These are phyloP conservation scores for Agrochola lota DNA, from an alignment of 2,888 invertebrate species.

Conservation along the genomic window DNA sequence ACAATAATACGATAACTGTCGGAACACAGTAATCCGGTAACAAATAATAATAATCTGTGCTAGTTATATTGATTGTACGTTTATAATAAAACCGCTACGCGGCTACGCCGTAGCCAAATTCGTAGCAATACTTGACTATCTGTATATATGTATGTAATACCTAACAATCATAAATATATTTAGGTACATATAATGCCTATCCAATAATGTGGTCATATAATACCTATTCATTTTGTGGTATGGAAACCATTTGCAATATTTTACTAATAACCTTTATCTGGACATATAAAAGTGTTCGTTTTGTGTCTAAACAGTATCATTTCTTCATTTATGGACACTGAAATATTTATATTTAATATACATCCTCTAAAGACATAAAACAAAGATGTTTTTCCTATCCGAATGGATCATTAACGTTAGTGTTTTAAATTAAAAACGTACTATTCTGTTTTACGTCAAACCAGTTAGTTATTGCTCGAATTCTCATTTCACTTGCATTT, in stretches of 20 bases:
- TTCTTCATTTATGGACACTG: not conserved
- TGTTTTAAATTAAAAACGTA: slow-evolving; percentile 25
- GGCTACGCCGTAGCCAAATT: slow-evolving; percentile 28
- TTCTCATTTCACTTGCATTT: slow-evolving; percentile 38
- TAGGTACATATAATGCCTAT: not conserved
- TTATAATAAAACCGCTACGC: slow-evolving; percentile 51
- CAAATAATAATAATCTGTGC: slow-evolving; percentile 46
- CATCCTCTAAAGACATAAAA: not conserved
- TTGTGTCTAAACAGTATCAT: not conserved
- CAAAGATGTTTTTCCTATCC: not conserved
- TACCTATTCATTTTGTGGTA: slow-evolving; percentile 9
- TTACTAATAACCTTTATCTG: slow-evolving; percentile 5
- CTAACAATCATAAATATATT: not conserved
- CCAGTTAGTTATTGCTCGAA: slow-evolving; percentile 15
- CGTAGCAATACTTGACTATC: slow-evolving; percentile 11
- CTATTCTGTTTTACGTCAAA: slow-evolving; percentile 29
- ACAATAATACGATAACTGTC: slow-evolving; percentile 26
- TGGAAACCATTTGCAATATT: slow-evolving; percentile 20
- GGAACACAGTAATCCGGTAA: slow-evolving; percentile 26
- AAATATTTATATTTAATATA: not conserved
- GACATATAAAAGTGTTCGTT: slow-evolving; percentile 4
- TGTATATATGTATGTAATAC: not conserved
- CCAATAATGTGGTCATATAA: slow-evolving; percentile 10
- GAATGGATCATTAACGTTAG: slow-evolving; percentile 16
- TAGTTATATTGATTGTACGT: slow-evolving; percentile 44